Evolutionary conservation across 1,140 invertebrate genomes (phyloP), one percentile per base, ranked within the genome.

Genomic region (Penaeus chinensis): DNA sequence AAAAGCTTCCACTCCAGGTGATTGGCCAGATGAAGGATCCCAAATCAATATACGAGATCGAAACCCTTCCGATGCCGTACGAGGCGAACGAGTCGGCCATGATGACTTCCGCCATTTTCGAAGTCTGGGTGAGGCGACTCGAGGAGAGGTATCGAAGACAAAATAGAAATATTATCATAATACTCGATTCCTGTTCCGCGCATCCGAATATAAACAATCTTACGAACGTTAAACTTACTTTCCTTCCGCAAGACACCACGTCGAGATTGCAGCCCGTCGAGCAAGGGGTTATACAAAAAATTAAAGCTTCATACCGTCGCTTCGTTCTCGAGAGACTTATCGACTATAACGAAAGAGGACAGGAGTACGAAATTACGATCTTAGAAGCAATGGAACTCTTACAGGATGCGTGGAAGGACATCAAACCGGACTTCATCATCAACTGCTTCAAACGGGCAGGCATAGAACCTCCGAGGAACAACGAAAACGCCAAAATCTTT

Each of bases 1-100:
- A 92, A 69, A 92, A 92, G 83, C 82, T 91, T n/a, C 88, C 89
- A 0, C 86, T 91, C 3, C 42, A 91, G 4, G 86, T 92, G 0
- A 91, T 91, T 47, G 91, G 91, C 27, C 91, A 91, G 81, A 82
- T 27, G 54, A 27, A 10, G 62, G 37, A 37, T 2, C 54, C 54
- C 22, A 37, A 82, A 32, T 24, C 22, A 22, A 54, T 63, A 32
- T n/a, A 47, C 32, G 62, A 76, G 78, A 18, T 22, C 74, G 82
- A 77, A 37, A 27, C 74, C 22, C 37, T 85, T 13, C 76, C 84
- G 22, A 22, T 78, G 20, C 61, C 71, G n/a, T 85, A 65, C 60
- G 84, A 85, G 62, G 62, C 74, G 13, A 85, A 85, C 78, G 84
- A 85, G 22, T 85, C 74, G 27, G 71, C 84, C 13, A 78, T 85